Evolutionary conservation across 2,113 vertebrate genomes (phyloP).

Genomic region (Lota lota): DNA sequence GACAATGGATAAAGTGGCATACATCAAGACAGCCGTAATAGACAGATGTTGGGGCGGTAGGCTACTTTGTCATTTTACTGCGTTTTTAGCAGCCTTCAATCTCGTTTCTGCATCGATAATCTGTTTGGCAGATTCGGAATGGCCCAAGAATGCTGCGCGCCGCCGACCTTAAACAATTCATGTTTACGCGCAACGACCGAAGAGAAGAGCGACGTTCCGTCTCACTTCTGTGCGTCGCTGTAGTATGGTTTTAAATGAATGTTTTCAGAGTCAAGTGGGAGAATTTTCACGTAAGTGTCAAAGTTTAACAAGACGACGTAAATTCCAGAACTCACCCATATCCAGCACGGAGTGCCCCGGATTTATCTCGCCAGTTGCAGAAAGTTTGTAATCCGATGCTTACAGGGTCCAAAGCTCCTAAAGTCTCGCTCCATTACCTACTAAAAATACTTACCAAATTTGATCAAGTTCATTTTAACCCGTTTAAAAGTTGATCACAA

Average conservation of each 20-base stretch:
- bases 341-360: neutral
- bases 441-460: no score
- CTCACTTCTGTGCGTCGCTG: no score
- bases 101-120: conserved; percentile 49
- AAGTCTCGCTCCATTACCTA: no score
- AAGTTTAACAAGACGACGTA: conserved; percentile 7
- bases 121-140: conserved; percentile 42
- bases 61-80: conserved; percentile 53
- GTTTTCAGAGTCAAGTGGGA: no score
- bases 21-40: conserved; percentile 59
- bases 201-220: no score
- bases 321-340: conserved; percentile 56
- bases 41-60: conserved; percentile 73
- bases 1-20: conserved; percentile 52
- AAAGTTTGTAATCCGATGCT: conserved; percentile 39
- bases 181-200: conserved; percentile 8
- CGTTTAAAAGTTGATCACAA: no score
- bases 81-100: conserved; percentile 55
- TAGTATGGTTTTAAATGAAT: no score
- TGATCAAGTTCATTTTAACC: no score
- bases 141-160: conserved; percentile 35
- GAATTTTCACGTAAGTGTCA: neutral
- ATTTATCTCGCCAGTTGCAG: neutral
- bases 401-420: no score
- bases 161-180: conserved; percentile 15